These are phyloP conservation scores for Chironomus striatipennis DNA, from an alignment of 1,140 invertebrate genomes.

Conservation along the genomic window DNA sequence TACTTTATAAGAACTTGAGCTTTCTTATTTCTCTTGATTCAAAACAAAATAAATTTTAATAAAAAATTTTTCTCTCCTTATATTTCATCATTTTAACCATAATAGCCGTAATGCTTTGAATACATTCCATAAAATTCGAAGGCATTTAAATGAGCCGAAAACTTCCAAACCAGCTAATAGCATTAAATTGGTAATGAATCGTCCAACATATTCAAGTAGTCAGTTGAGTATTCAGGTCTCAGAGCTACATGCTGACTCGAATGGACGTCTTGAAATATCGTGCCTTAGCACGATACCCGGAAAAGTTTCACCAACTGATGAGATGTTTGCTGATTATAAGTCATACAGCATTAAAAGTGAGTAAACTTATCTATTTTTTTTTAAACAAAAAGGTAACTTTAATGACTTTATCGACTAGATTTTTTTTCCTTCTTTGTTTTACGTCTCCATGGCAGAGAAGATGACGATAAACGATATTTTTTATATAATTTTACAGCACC, in stretches of 20 bases:
- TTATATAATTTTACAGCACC: too few relatives aligned
- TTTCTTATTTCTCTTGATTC: too few relatives aligned
- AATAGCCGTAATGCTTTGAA: neutral
- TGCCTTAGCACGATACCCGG: constrained; percentile 58
- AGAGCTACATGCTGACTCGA: constrained; percentile 49
- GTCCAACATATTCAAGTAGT: constrained; percentile 31
- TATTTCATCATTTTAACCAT: neutral
- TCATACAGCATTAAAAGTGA: constrained; percentile 56
- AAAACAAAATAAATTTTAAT: neutral
- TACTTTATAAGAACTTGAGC: too few relatives aligned
- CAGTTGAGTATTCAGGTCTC: constrained; percentile 47
- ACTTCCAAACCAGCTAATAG: neutral
- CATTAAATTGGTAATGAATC: constrained; percentile 11
- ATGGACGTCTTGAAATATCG: constrained; percentile 50
- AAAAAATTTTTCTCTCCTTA: neutral
- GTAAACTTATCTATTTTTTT: constrained; percentile 29
- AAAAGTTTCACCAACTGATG: constrained; percentile 43
- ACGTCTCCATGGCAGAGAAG: too few relatives aligned
- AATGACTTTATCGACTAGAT: neutral
- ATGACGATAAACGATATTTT: too few relatives aligned
- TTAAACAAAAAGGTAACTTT: neutral
- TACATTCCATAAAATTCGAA: constrained; percentile 10
- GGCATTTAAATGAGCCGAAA: neutral
- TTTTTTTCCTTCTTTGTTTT: neutral
- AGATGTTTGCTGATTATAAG: constrained; percentile 57